These are phyloP conservation scores for Threskiornis aethiopicus DNA, from an alignment of 2,797 vertebrate species.

Conservation along the genomic window DNA sequence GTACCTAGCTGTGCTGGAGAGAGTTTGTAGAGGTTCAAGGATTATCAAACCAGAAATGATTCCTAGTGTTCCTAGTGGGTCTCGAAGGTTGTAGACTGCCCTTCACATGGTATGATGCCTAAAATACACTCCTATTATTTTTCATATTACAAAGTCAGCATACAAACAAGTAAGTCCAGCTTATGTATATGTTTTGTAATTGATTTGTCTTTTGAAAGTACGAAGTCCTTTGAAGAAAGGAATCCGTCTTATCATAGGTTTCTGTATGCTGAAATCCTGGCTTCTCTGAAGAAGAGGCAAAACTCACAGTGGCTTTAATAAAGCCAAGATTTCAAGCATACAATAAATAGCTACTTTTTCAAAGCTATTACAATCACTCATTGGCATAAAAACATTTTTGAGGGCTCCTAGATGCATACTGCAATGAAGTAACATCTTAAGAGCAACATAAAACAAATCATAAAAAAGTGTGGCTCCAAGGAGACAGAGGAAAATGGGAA, in stretches of 20 bases:
- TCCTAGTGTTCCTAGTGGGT: not conserved
- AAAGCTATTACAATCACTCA: not conserved
- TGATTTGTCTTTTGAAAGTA: not conserved
- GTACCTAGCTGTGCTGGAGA: not conserved
- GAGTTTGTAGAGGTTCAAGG: not conserved
- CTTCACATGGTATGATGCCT: not conserved
- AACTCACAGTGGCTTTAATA: not conserved
- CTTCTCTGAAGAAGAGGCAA: not conserved
- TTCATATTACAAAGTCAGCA: not conserved
- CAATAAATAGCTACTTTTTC: not conserved
- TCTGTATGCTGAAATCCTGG: not conserved
- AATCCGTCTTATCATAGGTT: not conserved
- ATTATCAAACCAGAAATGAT: not conserved
- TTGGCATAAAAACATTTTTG: not conserved
- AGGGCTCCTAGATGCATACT: not conserved
- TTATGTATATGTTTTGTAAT: not conserved
- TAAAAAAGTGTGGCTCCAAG: not conserved
- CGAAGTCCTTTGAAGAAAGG: not conserved
- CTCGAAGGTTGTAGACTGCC: not conserved
- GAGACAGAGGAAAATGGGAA: not conserved
- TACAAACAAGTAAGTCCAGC: not conserved
- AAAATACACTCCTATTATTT: not conserved
- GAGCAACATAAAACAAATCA: not conserved
- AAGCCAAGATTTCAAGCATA: not conserved
- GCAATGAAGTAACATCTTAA: not conserved